Percentiles rank a stretch among this genome's conserved stretches.
phyloP scores from a whole-genome alignment of 2,888 invertebrate species.

The Protula sp. region DNA sequence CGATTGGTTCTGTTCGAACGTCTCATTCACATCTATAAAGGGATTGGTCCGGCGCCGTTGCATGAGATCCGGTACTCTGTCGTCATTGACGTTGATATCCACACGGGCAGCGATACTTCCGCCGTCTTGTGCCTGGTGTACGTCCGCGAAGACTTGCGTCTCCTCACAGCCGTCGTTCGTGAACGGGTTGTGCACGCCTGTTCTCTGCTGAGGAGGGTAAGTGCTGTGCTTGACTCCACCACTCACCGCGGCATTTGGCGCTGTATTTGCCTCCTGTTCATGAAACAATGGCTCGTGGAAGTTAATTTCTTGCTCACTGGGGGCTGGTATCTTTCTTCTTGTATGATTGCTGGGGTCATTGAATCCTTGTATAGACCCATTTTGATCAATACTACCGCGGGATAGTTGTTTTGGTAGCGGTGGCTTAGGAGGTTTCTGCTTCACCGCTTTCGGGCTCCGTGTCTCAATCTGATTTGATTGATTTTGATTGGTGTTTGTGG shows the following conservation, averaged over 20 bases:
- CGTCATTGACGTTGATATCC: neutral
- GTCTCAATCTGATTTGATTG: too few species aligned
- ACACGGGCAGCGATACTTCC: neutral
- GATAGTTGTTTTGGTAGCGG: neutral
- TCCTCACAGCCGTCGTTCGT: neutral
- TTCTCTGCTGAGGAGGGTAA: neutral
- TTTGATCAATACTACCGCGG: neutral
- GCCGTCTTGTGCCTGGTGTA: neutral
- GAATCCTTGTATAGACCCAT: neutral
- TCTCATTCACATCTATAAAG: slow-evolving; percentile 4
- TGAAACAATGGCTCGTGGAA: slow-evolving; percentile 7
- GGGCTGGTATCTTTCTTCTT: neutral
- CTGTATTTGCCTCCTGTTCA: neutral
- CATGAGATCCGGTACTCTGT: neutral
- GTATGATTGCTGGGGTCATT: neutral
- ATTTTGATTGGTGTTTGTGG: too few species aligned
- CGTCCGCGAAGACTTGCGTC: neutral
- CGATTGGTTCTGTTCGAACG: neutral
- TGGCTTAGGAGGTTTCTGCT: slow-evolving; percentile 1
- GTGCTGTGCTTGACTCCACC: neutral
- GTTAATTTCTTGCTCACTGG: neutral
- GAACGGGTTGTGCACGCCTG: neutral
- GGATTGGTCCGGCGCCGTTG: slow-evolving; percentile 16
- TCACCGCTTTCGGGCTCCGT: too few species aligned
- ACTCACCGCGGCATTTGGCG: neutral